Evolutionary conservation across 1,140 invertebrate species (phyloP).

Genomic region (Camponotus floridanus): DNA sequence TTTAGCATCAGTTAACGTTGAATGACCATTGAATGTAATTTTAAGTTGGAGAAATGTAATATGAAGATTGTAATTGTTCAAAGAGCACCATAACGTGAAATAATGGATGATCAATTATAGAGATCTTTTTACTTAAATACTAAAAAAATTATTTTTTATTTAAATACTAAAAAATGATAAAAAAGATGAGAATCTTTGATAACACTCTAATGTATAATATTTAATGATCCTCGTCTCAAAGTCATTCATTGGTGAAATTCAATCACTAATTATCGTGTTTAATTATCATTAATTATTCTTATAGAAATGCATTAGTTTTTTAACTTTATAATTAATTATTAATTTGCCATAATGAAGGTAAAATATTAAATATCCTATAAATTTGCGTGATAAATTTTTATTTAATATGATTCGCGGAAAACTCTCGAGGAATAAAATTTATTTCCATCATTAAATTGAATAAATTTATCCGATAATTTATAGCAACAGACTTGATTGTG

Average conservation of each 20-base stretch:
- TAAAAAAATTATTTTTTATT: conserved; percentile 22
- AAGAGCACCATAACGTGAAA: background rate
- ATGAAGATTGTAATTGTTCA: background rate
- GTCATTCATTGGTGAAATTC: conserved; percentile 11
- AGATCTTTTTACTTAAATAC: background rate
- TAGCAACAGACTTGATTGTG: background rate
- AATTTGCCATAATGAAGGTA: background rate
- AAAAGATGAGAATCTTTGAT: background rate
- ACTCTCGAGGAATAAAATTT: background rate
- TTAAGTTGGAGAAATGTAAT: background rate
- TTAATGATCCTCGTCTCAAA: conserved; percentile 20
- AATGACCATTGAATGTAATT: background rate
- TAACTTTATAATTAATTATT: background rate
- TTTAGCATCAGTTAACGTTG: conserved; percentile 34
- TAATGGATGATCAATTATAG: background rate
- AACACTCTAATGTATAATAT: background rate
- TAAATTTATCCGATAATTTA: background rate
- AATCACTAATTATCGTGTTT: background rate
- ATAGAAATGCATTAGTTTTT: background rate
- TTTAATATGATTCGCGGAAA: background rate
- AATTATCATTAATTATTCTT: background rate
- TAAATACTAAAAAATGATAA: background rate
- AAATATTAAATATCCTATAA: background rate
- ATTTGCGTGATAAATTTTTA: background rate
- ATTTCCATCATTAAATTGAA: background rate